These are phyloP conservation scores for Meteorus cinctellus DNA, from an alignment of 2,888 invertebrate genomes.

Conservation along the genomic window DNA sequence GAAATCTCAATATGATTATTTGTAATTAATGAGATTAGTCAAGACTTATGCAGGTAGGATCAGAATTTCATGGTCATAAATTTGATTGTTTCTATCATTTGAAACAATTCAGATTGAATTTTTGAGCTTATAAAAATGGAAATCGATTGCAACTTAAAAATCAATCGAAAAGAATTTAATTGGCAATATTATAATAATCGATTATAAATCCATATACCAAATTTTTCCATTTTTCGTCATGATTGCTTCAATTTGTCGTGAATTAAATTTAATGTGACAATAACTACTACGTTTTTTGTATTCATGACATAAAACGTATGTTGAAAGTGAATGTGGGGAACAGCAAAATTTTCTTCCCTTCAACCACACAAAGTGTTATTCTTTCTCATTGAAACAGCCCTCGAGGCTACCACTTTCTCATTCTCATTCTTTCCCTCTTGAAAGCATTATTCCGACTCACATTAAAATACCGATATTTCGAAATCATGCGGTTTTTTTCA, in stretches of 20 bases:
- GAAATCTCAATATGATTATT: no score
- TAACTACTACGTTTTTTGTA: background rate
- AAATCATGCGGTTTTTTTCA: conserved; percentile 66
- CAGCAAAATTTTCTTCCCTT: background rate
- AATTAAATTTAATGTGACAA: conserved; percentile 1
- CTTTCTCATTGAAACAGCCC: conserved; percentile 20
- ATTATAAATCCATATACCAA: background rate
- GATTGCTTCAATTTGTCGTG: background rate
- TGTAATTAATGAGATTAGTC: no score
- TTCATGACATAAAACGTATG: background rate
- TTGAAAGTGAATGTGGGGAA: background rate
- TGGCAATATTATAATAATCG: no score
- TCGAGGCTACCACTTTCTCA: conserved; percentile 38
- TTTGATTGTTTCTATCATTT: no score
- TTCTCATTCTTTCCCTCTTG: background rate
- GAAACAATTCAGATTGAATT: no score
- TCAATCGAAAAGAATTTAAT: no score
- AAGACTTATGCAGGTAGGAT: no score
- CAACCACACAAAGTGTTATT: conserved; percentile 15
- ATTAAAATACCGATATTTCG: conserved; percentile 67
- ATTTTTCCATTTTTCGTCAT: background rate
- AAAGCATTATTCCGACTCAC: conserved; percentile 49
- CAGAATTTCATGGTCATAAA: no score
- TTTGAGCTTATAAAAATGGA: no score
- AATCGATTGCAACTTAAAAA: no score